Base-by-base conservation (phyloP, 2,797 vertebrate species). In the Diplodus puntazzo region DNA sequence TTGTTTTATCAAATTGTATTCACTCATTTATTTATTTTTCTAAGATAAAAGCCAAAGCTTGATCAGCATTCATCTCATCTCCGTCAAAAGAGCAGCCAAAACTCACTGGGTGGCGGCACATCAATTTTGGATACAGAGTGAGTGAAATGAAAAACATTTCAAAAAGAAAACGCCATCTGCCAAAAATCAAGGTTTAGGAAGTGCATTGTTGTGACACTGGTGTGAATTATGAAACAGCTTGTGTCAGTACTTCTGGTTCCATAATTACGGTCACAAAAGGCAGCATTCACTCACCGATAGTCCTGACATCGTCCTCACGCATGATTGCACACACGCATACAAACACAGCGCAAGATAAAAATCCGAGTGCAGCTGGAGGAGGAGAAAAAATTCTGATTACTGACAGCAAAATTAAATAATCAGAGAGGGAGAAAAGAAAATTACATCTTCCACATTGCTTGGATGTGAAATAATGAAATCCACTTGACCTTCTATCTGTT, bases 401-500 rank as follows among this genome's bases (percentile, higher is more conserved):
- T 58, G 49, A 76, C 50, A 74, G 60, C 69, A 52, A 65, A 86
- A 84, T 82, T 66, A 73, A 87, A 87, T 73, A 79, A 77, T 84
- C 77, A 82, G 53, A 79, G 69, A 69, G 57, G 43, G 57, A 75
- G 49, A 77, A 72, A 63, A 75, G 52, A 77, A 85, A 84, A 87
- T 46, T 58, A 70, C 43, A 69, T 74, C 49, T 73, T 75, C 4
- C n/a, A 43, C 49, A 69, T 61, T 58, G 75, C 73, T 78, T 63
- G 59, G 45, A 75, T 79, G 54, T 65, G 30, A 84, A 87, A 88
- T 88, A 78, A 88, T 85, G 55, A 90, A 89, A 91, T 78, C 73
- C 74, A 81, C 86, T 93, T 93, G 89, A 92, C 89, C 88, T 91
- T 93, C 83, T 89, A 55, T 85, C 52, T 69, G 62, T 66, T 39